Percentiles rank a stretch among this genome's conserved stretches.
Evolutionary conservation across 2,888 invertebrate genomes (phyloP).

Genomic region (Chrysotoxum bicinctum): DNA sequence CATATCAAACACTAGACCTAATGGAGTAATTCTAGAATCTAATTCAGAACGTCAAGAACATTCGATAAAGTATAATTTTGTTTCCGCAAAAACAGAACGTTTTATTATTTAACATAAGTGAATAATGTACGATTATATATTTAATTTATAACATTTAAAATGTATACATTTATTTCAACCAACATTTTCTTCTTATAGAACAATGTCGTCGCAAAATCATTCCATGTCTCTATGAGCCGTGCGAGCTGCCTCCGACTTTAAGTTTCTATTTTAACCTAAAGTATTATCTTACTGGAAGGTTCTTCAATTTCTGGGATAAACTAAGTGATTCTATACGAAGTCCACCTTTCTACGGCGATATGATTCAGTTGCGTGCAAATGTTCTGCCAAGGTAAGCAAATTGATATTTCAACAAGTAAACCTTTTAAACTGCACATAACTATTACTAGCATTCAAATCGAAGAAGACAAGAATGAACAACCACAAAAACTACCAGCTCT

Average conservation of each 20-base stretch:
- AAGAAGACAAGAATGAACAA: constrained; percentile 33
- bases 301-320: constrained; percentile 88
- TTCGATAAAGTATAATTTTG: no score
- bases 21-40: no score
- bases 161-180: no score
- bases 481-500: not conserved
- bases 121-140: no score
- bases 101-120: no score
- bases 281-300: constrained; percentile 82
- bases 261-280: constrained; percentile 86
- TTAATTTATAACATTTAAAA: no score
- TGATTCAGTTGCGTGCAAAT: not conserved
- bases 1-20: no score
- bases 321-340: constrained; percentile 83
- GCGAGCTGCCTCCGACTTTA: constrained; percentile 86
- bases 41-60: no score
- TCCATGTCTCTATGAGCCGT: constrained; percentile 86
- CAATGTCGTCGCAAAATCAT: constrained; percentile 85
- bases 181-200: constrained; percentile 80
- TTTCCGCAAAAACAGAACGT: no score
- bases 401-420: not conserved
- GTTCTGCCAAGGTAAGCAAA: constrained; percentile 31
- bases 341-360: constrained; percentile 66
- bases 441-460: constrained; percentile 35
- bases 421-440: not conserved